Base-by-base conservation (phyloP, 2,797 vertebrate species). In the Anableps anableps region DNA sequence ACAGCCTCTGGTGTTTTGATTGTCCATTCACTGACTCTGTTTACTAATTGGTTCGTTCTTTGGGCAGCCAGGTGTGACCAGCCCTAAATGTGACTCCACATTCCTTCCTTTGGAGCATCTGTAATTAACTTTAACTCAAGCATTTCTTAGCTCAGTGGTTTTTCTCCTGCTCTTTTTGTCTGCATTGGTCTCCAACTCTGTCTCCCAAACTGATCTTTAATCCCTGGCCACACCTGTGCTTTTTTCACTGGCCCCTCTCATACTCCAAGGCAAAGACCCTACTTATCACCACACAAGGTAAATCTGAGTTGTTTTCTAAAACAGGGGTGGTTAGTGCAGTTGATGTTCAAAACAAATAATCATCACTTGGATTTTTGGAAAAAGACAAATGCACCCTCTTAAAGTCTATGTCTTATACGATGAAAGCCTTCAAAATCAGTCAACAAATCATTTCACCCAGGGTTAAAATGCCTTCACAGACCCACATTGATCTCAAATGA, bases 91-190 rank as follows among this genome's bases (percentile, higher is more conserved):
- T 91, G 92, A 93, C 92, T 92, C 94, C 80, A 85, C 94, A 95
- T 96, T 95, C 95, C 91, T 94, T 89, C 75, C 91, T 87, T 88
- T 80, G 82, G 89, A 93, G 83, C 84, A 84, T 84, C 85, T 95
- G 93, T 94, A 95, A 95, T 96, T 95, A 95, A 89, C 88, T 86
- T 91, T 84, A 92, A 88, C 89, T 94, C 88, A 82, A 92, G 90
- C 91, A 92, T 93, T 94, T 94, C 92, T 91, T 77, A 74, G 85
- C 80, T 29, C 83, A 72, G 86, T 73, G 51, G 85, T 88, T 92
- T 92, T 92, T 84, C 88, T 89, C 83, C 78, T 14, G 1, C 88
- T 89, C 74, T 89, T 93, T 94, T 95, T 95, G 94, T 95, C 78
- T 66, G 76, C 50, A 53, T 36, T 75, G n/a, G 68, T 85, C 76